Base-by-base conservation (phyloP, 2,113 vertebrate genomes). In the Toxotes jaculatrix region DNA sequence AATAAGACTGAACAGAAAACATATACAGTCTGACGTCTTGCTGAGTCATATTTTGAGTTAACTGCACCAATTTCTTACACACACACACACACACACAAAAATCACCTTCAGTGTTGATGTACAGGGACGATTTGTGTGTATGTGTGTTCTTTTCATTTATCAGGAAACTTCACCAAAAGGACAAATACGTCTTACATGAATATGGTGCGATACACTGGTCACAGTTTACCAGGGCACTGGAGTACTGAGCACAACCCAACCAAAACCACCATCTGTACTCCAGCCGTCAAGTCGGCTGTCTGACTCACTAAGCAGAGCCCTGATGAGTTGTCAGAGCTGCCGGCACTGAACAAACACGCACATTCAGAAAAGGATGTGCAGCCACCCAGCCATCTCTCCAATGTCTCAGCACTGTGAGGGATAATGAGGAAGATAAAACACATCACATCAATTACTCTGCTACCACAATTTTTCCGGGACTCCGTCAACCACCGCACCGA, bases 361-460 rank as follows among this genome's bases (percentile, higher is more conserved):
- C 76, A 67, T 34, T 43, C 49, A 72, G 27, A 64, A 17, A 27
- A 56, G 59, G 53, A 73, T 56, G 74, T 47, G 68, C 79, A 83
- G 60, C 77, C 84, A 67, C 72, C 72, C 77, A 80, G 80, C 79
- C 81, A 23, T 87, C 77, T 82, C 79, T 84, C 79, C 76, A 21
- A 59, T 79, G 86, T 77, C 74, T 90, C 77, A n/a, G 57, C 78
- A 77, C 84, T 72, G 83, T 70, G 83, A 79, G 88, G 87, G 88
- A 90, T 92, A 95, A 93, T 90, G 87, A 91, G 87, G 82, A 85
- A 85, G 90, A 93, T 91, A 90, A 92, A 92, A 91, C 85, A 76
- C 83, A 93, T 90, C 88, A 87, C 93, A 93, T 94, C 91, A 92
- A 88, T 92, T 93, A 92, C 87, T 63, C 87, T 11, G 51, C 73